Base-by-base conservation (phyloP, 2,888 invertebrate genomes). In the Cordylochernes scorpioides region DNA sequence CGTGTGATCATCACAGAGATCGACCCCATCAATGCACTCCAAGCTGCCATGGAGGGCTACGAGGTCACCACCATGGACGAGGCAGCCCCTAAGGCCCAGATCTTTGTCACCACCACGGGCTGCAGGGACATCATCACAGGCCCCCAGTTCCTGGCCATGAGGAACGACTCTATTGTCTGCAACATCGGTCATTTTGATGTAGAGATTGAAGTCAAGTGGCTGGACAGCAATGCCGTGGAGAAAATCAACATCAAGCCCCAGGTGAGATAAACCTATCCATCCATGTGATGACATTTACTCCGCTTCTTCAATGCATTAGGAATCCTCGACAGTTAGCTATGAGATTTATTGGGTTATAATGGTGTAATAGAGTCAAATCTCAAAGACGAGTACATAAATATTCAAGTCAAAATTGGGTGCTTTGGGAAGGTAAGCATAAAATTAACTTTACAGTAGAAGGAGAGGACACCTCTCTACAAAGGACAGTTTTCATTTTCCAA, bases 121-220 rank as follows among this genome's bases (percentile, higher is more conserved):
- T 91, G 91, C 57, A 71, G 72, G 43, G 74, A 75, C 46, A 86
- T 94, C 39, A 74, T 94, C 43, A 57, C 61, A 27, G 71, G 70
- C n/a, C 63, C 71, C 30, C 91, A 97, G 55, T 77, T 99, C 49
- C 47, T 67, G 31, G 64, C 68, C 44, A 88, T 99, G 86, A 70
- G 71, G 42, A 78, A 99, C 51, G 91, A 99, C 57, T 67, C 78
- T 22, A 88, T 99, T 49, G 78, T 99, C 30, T 94, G 94, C 53
- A 99, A 99, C 52, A 94, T 97, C 52, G 94, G 97, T 5, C 97
- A 99, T 54, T 97, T 99, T 54, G 94, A 97, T 54, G 82, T 80
- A 53, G 97, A 99, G 62, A 73, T 99, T 42, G 77, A 97, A 55
- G 82, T 94, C 9, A 64, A 69, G 24, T 99, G 91, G 88, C 59